Evolutionary conservation across 2,888 invertebrate species (phyloP), one percentile per base, ranked within the genome.

Genomic region (Steromphala cineraria): DNA sequence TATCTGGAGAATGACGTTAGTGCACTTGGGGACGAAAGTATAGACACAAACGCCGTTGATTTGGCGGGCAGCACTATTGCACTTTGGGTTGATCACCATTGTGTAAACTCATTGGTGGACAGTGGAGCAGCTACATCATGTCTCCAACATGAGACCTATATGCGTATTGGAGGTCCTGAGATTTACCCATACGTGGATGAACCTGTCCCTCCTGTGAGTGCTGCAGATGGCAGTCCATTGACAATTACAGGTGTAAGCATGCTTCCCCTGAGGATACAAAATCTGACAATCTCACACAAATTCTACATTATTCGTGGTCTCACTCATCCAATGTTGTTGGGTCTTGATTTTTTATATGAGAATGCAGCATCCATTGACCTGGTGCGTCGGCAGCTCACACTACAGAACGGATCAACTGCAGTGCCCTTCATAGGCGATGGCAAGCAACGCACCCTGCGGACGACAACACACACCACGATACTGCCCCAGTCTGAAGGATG

Each of bases 261-360:
- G 1, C 17, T 83, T 1, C 10, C 21, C 1, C 2, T 81, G 5
- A 17, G 31, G n/a, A 67, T 81, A 17, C 53, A 19, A 19, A 28
- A 52, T 13, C 17, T 19, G 19, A 46, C 5, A 5, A 31, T 75
- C n/a, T 15, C 52, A n/a, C 76, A 75, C 52, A 80, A 52, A 5
- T 79, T 83, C 28, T 28, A 81, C 67, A 79, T 83, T 0, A 21
- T 83, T 5, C 8, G 17, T 1, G n/a, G 62, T 17, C 28, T 76
- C 19, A 67, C 71, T 15, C 55, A 79, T 36, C 67, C 67, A 0
- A 10, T 83, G 4, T 52, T 83, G 24, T 17, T 83, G 67, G 85
- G 83, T 62, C 21, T 80, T 24, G 85, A 85, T 79, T 85, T 85
- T 71, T 62, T 85, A n/a, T 81, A 71, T 10, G 56, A 79, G 8